Conservation (phyloP, 2,888 invertebrate species). For the Dorcus parallelipipedus region DNA sequence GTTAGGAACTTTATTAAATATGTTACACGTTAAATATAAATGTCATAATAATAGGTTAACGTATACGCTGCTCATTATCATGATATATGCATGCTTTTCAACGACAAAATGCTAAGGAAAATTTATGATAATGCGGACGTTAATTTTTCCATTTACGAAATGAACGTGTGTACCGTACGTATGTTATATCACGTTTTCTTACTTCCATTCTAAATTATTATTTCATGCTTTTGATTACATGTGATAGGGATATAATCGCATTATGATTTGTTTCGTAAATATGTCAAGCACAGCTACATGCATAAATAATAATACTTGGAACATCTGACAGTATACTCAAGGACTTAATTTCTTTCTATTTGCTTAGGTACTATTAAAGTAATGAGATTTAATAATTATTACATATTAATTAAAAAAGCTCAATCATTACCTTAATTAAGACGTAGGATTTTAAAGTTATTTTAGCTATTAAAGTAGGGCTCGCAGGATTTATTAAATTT, state of each 20-base stretch:
- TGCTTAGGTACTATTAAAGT: too few species aligned
- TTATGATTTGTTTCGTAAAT: not conserved
- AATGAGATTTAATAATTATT: too few species aligned
- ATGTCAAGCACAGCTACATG: too few species aligned
- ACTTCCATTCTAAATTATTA: not conserved
- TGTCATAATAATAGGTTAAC: slow-evolving; percentile 20
- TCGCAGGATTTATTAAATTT: too few species aligned
- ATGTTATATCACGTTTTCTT: slow-evolving; percentile 1
- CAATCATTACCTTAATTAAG: too few species aligned
- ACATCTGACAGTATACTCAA: too few species aligned
- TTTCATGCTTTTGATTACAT: not conserved
- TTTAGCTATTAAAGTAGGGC: too few species aligned
- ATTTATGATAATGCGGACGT: slow-evolving; percentile 1
- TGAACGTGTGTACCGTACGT: not conserved
- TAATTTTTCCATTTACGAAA: not conserved
- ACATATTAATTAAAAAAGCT: too few species aligned
- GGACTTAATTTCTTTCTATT: too few species aligned
- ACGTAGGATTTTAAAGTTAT: too few species aligned
- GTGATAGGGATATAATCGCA: not conserved
- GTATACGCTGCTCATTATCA: slow-evolving; percentile 12
- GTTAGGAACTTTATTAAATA: slow-evolving; percentile 19
- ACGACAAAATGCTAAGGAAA: slow-evolving; percentile 1
- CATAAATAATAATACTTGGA: too few species aligned
- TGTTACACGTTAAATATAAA: slow-evolving; percentile 16
- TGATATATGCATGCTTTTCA: slow-evolving; percentile 8